Percentiles rank a stretch among this genome's conserved stretches.
phyloP scores from a whole-genome alignment of 2,797 vertebrate genomes.

The Anisognathus igniventris region DNA sequence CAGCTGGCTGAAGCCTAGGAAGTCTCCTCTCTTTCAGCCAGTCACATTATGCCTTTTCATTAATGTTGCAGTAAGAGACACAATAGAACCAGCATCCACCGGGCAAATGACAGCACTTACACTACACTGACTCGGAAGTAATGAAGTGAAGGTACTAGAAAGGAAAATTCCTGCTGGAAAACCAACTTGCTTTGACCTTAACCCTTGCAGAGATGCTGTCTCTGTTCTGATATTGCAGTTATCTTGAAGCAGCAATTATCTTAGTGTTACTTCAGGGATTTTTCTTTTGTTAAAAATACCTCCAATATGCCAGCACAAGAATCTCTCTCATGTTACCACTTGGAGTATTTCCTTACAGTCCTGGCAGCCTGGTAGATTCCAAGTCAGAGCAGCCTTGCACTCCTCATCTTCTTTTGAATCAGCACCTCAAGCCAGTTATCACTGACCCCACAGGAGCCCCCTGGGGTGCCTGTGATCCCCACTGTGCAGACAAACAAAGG shows the following conservation, averaged over 20 bases:
- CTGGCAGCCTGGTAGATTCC: not conserved
- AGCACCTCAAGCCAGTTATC: not conserved
- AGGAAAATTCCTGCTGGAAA: not conserved
- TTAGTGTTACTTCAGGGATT: not conserved
- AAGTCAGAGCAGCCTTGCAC: not conserved
- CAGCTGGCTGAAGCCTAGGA: not conserved
- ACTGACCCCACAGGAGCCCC: not conserved
- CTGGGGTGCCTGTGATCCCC: not conserved
- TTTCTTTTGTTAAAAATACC: not conserved
- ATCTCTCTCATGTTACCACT: not conserved
- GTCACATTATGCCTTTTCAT: constrained; percentile 29
- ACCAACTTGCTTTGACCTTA: not conserved
- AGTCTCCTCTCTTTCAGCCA: not conserved
- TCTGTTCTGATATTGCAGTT: not conserved
- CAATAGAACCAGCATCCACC: not conserved
- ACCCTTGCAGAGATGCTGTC: not conserved
- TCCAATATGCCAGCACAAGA: not conserved
- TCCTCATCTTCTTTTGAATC: not conserved
- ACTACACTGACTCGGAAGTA: not conserved
- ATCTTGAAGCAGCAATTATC: not conserved
- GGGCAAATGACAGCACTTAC: not conserved
- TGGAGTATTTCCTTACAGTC: not conserved
- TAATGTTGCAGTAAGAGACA: constrained; percentile 35
- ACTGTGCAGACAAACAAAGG: not conserved
- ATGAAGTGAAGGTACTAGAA: not conserved